Percentiles rank a stretch among this genome's conserved stretches.
These are phyloP conservation scores for Chlorops oryzae DNA, from an alignment of 1,140 invertebrate genomes.

Conservation along the genomic window DNA sequence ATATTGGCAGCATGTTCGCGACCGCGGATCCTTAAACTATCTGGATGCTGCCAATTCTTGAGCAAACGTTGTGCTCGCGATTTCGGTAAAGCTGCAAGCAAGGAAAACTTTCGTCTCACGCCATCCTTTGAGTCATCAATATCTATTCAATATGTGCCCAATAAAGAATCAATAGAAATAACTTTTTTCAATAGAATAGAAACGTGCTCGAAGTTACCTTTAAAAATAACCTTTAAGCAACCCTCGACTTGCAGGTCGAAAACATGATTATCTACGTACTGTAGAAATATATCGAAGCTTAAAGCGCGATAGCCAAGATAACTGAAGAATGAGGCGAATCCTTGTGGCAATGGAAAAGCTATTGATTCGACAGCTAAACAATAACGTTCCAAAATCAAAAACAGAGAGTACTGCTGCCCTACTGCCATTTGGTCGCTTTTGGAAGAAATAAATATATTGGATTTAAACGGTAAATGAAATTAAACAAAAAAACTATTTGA, in stretches of 20 bases:
- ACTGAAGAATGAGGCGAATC: constrained; percentile 80
- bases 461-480: no score
- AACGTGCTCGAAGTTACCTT: not conserved
- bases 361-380: constrained; percentile 68
- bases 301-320: constrained; percentile 73
- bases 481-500: no score
- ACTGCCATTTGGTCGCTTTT: constrained; percentile 68
- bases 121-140: constrained; percentile 61
- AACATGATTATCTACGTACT: constrained; percentile 72
- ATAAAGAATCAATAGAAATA: constrained; percentile 8
- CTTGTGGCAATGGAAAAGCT: constrained; percentile 75
- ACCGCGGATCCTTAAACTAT: constrained; percentile 69
- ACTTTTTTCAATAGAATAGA: not conserved
- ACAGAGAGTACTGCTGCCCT: constrained; percentile 61
- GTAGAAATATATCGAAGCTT: constrained; percentile 67
- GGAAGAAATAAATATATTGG: no score
- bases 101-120: constrained; percentile 62
- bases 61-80: constrained; percentile 68
- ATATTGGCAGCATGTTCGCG: constrained; percentile 73
- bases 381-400: constrained; percentile 69
- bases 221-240: no score
- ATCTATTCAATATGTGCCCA: constrained; percentile 49
- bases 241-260: constrained; percentile 82
- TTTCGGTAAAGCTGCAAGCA: constrained; percentile 66
- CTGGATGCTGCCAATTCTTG: constrained; percentile 69